Conservation (phyloP, 2,113 vertebrate genomes). For the Cygnus atratus region DNA sequence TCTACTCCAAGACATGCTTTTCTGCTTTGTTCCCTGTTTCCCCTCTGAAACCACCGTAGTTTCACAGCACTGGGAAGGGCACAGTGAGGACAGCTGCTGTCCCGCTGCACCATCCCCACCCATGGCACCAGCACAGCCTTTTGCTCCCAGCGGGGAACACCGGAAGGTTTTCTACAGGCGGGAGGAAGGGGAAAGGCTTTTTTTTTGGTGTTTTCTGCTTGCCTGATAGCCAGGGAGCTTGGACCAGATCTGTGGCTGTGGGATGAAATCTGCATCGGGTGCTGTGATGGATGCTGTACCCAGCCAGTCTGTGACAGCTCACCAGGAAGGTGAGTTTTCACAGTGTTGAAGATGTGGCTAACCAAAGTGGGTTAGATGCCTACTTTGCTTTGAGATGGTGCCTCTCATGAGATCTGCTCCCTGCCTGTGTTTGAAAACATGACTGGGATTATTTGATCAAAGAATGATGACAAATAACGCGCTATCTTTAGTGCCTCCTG, state of each 20-base stretch:
- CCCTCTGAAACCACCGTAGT: background rate
- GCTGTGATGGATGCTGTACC: background rate
- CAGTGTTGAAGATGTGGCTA: background rate
- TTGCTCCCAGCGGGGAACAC: background rate
- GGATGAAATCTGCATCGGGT: background rate
- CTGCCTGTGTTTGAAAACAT: background rate
- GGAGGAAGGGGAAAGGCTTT: background rate
- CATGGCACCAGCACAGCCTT: background rate
- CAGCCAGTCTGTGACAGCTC: background rate
- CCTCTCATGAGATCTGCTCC: background rate
- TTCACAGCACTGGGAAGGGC: background rate
- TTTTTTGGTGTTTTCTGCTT: background rate
- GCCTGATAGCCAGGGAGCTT: background rate
- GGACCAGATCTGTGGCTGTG: background rate
- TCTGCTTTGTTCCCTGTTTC: background rate
- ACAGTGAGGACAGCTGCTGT: background rate
- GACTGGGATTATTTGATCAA: background rate
- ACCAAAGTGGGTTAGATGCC: background rate
- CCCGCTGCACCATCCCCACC: background rate
- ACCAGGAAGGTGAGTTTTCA: background rate
- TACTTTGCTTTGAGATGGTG: background rate
- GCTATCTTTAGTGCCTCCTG: conserved; percentile 52
- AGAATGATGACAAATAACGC: conserved; percentile 3
- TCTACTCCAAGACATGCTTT: background rate
- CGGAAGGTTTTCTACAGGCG: fast-evolving